Evolutionary conservation across 1,140 invertebrate genomes (phyloP), one percentile per base, ranked within the genome.

Genomic region (Zaprionus taronus): DNA sequence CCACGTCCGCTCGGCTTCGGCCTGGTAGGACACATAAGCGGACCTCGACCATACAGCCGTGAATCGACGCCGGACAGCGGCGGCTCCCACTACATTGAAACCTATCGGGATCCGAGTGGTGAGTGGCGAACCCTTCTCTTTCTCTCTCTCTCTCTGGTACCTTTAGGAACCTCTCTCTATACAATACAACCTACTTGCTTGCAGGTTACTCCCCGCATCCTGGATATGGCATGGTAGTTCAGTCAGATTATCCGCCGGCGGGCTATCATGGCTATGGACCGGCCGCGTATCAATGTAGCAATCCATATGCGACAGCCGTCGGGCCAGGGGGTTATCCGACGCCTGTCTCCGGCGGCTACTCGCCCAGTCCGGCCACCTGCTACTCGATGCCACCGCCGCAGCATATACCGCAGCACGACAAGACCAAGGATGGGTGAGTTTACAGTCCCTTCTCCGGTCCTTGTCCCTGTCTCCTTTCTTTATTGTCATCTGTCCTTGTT

Each of bases 351-450:
- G 95, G 96, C 47, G 95, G 95, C 26, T 97, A 97, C 93, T 95
- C 95, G 14, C 95, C 95, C 36, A 93, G 95, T 62, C 94, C 95
- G 47, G 94, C 94, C 55, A 95, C 96, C 31, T 97, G 96, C 92
- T 97, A 97, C 93, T 96, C 95, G 62, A 97, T 97, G 96, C 96
- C 96, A 74, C 96, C 96, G 24, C 96, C 96, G 22, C 95, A 96
- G 79, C 94, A 95, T 36, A 95, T 95, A 78, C 96, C 96, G 71
- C 95, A 96, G 41, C 94, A 96, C 84, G 95, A 96, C 93, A 96
- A 97, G 89, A 95, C 95, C 91, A 97, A 97, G 83, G 95, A 95
- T 92, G 96, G 96, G 96, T 97, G 93, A 95, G 95, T 89, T 1
- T 11, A 11, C 31, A 34, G 9, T 34, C 31, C 31, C 31, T 34